Evolutionary conservation across 2,113 vertebrate genomes (phyloP), one percentile per base, ranked within the genome.

Genomic region (Chloebia gouldiae): DNA sequence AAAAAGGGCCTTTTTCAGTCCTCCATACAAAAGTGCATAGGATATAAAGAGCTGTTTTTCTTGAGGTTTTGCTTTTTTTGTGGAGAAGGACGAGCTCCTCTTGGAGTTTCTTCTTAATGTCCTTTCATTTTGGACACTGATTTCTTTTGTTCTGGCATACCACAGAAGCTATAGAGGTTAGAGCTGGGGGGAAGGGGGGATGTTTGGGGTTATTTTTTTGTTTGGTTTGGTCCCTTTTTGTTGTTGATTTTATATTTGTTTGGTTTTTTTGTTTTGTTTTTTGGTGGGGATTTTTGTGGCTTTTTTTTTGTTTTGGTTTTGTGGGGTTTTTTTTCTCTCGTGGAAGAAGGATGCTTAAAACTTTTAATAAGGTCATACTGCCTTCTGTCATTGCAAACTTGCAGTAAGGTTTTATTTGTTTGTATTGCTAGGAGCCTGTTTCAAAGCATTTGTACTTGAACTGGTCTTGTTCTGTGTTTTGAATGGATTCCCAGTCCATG

Each of bases 311-410:
- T 24, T 15, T 28, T 47, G 51, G 5, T 30, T 11, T 37, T 31
- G 13, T 25, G 15, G 15, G 14, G 3, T 39, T 20, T 61, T 39
- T 61, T 39, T 19, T 17, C 11, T 16, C 7, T 8, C 5, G 25
- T 9, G 7, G 9, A 27, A n/a, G 47, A 50, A 50, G 6, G 31
- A 11, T 35, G 18, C 6, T 57, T 56, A 16, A 27, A 66, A 17
- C 10, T 4, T 28, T 17, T 14, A 15, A 9, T 42, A 21, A 17
- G 18, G 23, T 56, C 23, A 42, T 70, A 21, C 4, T 79, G 15
- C 20, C 37, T 7, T 69, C 21, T 0, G 0, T 81, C 9, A 1
- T 57, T 47, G 16, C 1, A 0, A 37, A n/a, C 13, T 71, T 57
- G 16, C 2, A 30, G 20, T 22, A 27, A 51, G 31, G 4, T 39